These are phyloP conservation scores for Phoeniculus purpureus DNA, from an alignment of 2,797 vertebrate genomes.

Conservation along the genomic window DNA sequence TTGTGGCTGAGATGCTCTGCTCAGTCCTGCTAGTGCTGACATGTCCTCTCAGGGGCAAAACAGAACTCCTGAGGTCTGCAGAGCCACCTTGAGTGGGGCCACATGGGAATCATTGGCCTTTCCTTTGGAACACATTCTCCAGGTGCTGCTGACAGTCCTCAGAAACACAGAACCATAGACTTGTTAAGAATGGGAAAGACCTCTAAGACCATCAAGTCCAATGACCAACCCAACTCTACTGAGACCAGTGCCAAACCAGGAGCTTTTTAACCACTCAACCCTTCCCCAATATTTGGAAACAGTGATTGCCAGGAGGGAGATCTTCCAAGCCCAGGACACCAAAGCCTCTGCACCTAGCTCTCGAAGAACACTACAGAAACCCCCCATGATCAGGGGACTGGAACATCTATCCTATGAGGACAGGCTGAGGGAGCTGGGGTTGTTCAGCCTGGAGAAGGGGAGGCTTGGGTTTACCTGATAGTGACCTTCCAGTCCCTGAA, in stretches of 20 bases:
- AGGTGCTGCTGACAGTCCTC: not conserved
- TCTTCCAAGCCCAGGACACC: not conserved
- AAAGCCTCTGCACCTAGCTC: not conserved
- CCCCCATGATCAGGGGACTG: no score
- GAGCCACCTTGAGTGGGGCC: not conserved
- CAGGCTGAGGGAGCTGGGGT: no score
- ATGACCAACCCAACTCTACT: no score
- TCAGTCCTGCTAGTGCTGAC: rapidly evolving
- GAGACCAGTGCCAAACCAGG: not conserved
- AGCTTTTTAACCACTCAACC: rapidly evolving
- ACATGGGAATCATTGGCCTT: not conserved
- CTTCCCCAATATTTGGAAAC: not conserved
- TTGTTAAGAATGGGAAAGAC: no score
- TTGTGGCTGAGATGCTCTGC: not conserved
- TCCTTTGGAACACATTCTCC: not conserved
- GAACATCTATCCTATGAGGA: no score
- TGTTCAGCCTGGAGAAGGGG: no score
- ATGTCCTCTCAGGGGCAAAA: not conserved
- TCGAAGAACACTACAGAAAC: not conserved
- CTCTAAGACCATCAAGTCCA: no score
- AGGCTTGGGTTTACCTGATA: no score
- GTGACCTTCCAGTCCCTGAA: no score
- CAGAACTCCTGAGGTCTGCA: not conserved
- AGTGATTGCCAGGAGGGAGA: not conserved
- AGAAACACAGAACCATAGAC: no score